Evolutionary conservation across 2,113 vertebrate genomes (phyloP), one percentile per base, ranked within the genome.

Genomic region (Aphyosemion australe): DNA sequence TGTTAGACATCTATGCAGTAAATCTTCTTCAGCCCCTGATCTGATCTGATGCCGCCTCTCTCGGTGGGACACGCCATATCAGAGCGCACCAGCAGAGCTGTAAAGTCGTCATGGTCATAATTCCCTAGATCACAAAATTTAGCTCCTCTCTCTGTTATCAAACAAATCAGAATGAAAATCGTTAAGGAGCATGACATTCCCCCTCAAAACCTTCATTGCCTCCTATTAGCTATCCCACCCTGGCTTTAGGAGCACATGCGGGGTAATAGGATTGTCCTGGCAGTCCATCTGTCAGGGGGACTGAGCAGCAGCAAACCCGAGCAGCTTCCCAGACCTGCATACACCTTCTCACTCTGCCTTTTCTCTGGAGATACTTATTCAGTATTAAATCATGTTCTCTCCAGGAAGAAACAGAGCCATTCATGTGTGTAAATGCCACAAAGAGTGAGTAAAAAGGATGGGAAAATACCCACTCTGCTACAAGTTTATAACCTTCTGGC

Each of bases 261-360:
- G 45, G 45, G 83, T 93, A 94, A 94, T 94, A 94, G 94, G 93
- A 95, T 95, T 95, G 92, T 58, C 84, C 78, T 60, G 58, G 80
- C 39, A 71, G 76, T 82, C 86, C 88, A 92, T 91, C 86, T 90
- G 91, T 83, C 87, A 84, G 78, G 41, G 71, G 54, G 69, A 79
- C 72, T 58, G 78, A 86, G 82, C 66, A 82, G 72, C 65, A 72
- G 74, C 72, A 74, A 77, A 84, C 74, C 80, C 62, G 69, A 86
- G 41, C 49, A 42, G 74, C 72, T 74, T 74, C 72, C 34, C 76
- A 70, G 74, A 78, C 74, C 79, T 58, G 68, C 56, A 65, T 65
- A 74, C 76, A 81, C 80, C 83, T 81, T 85, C 79, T 79, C 13
- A 63, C 20, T 70, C 67, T 76, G 73, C 57, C 78, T 72, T 45